These are phyloP conservation scores for Cordilura impudica DNA, from an alignment of 2,888 invertebrate genomes.

Conservation along the genomic window DNA sequence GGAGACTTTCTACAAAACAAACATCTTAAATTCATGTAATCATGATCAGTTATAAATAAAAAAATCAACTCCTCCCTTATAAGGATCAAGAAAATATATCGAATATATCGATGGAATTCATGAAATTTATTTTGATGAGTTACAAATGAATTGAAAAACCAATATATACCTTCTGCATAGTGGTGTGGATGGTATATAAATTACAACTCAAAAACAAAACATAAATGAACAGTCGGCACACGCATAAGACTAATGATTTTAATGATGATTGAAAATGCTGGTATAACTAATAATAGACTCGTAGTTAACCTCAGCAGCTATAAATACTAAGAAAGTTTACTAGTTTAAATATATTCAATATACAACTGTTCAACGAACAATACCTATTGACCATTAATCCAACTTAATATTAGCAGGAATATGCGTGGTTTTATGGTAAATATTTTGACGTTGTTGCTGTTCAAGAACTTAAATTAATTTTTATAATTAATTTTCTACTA, in stretches of 20 bases:
- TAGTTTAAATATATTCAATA: constrained; percentile 30
- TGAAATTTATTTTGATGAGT: too few relatives aligned
- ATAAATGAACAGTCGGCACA: constrained; percentile 7
- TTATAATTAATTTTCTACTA: neutral
- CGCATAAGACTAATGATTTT: constrained; percentile 37
- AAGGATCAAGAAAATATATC: too few relatives aligned
- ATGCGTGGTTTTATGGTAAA: constrained; percentile 67
- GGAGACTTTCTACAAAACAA: too few relatives aligned
- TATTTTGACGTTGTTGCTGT: neutral
- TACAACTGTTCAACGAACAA: constrained; percentile 34
- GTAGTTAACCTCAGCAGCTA: constrained; percentile 53
- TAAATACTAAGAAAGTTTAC: constrained; percentile 40
- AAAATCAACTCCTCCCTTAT: too few relatives aligned
- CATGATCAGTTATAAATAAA: too few relatives aligned
- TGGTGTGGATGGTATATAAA: too few relatives aligned
- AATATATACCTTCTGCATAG: too few relatives aligned
- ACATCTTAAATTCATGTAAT: too few relatives aligned
- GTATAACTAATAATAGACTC: constrained; percentile 39
- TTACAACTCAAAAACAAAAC: neutral
- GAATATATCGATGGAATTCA: too few relatives aligned
- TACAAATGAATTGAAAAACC: too few relatives aligned
- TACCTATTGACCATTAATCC: constrained; percentile 3
- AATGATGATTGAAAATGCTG: constrained; percentile 32
- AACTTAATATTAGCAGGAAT: constrained; percentile 56
- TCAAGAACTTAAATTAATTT: neutral